A percentile compares a stretch with the other conserved stretches of the same genome.
Evolutionary conservation across 2,797 vertebrate species (phyloP).

Genomic region (Propithecus perrieri): DNA sequence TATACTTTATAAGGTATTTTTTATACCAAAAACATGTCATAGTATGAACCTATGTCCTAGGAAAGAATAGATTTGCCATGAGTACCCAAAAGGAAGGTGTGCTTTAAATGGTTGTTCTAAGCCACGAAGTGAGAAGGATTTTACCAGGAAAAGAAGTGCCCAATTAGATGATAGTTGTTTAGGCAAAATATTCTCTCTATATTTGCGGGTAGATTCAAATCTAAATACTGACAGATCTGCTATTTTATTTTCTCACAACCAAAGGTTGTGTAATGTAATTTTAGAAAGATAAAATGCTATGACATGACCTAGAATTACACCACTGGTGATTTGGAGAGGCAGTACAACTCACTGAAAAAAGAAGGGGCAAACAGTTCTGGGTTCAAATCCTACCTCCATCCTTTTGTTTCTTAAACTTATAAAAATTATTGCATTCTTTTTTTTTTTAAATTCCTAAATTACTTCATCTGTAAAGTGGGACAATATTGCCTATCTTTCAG

Average conservation of each 20-base stretch:
- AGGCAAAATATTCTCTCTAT: background rate
- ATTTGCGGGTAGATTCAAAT: background rate
- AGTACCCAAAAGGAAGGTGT: background rate
- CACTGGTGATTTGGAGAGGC: background rate
- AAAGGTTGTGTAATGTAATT: background rate
- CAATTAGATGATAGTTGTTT: background rate
- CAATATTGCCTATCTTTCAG: background rate
- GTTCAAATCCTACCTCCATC: background rate
- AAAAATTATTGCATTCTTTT: background rate
- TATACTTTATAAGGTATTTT: background rate
- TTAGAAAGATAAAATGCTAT: background rate
- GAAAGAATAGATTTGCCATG: background rate
- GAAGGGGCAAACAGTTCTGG: background rate
- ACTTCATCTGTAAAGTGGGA: background rate
- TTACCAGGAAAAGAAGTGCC: background rate
- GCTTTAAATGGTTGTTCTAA: conserved; percentile 16
- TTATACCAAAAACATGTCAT: background rate
- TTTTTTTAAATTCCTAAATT: background rate
- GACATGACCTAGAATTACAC: background rate
- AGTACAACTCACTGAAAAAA: background rate
- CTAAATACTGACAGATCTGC: background rate
- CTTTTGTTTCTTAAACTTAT: background rate
- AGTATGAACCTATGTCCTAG: background rate
- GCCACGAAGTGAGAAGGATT: background rate
- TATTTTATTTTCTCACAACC: conserved; percentile 17